Evolutionary conservation across 2,888 invertebrate species (phyloP), one percentile per base, ranked within the genome.

Genomic region (Synanthedon andrenaeformis): DNA sequence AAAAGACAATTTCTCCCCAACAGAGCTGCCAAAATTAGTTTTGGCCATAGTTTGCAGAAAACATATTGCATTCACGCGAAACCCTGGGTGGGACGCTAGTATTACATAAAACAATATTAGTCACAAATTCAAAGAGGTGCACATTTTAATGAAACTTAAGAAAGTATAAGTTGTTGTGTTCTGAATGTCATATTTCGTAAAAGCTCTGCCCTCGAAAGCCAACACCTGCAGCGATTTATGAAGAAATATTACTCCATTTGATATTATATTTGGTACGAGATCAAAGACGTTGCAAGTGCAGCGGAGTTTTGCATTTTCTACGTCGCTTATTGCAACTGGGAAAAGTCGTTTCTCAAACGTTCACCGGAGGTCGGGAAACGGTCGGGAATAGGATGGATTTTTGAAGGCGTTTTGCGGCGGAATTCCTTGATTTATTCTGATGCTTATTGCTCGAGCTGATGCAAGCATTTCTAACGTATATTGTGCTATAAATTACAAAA

Each of bases 181-280:
- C 10, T 35, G 10, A 35, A 35, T 35, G 35, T 35, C 10, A 13
- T 45, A 45, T 45, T 45, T 45, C 45, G 45, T 35, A 49, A 49
- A 49, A 49, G 14, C 17, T 17, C 49, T 17, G 49, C 49, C 49
- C 45, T 45, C 45, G 8, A n/a, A 45, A 45, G 52, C 52, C 54
- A 56, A 60, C 70, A 68, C 68, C 62, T 58, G 53, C 66, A 59
- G 57, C 72, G 68, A 72, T 76, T 72, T 75, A 74, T 71, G 70
- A 65, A 69, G 70, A 69, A 69, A 74, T 70, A 74, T 72, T 66
- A 69, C 69, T 65, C 67, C 59, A 62, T 67, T 65, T 72, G 69
- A 74, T 74, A 76, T 72, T 62, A 57, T 62, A 62, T 61, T 62
- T 59, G 55, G 54, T 57, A 55, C 42, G 53, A 52, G 52, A 53